Conservation (phyloP, 2,888 invertebrate species). For the Heteromyza rotundicornis region DNA sequence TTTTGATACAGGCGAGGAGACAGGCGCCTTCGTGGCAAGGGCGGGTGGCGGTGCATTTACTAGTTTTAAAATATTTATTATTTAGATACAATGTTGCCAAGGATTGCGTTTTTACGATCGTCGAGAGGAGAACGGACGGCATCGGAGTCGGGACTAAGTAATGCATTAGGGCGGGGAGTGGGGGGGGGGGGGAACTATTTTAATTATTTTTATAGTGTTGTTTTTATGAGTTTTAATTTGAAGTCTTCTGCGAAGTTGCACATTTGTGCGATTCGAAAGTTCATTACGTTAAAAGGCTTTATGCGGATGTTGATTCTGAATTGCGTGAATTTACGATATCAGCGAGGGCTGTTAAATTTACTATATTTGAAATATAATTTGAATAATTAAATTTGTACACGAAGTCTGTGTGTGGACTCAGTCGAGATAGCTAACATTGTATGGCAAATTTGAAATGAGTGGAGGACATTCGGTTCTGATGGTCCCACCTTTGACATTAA, state of each 20-base stretch:
- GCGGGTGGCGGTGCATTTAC: neutral
- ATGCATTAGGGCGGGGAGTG: neutral
- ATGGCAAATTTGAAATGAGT: no score
- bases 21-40: no score
- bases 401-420: no score
- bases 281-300: slow-evolving; percentile 4
- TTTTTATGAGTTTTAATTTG: neutral
- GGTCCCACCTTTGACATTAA: no score
- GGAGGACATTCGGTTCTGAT: no score
- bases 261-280: neutral
- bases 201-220: slow-evolving; percentile 17
- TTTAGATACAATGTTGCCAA: slow-evolving; percentile 2
- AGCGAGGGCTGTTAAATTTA: no score
- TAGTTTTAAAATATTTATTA: neutral
- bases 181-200: slow-evolving; percentile 1
- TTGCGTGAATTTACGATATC: no score
- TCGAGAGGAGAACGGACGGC: neutral
- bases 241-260: neutral
- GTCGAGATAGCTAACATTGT: no score
- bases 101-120: slow-evolving; percentile 1
- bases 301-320: no score
- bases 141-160: neutral
- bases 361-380: no score
- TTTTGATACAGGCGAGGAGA: neutral
- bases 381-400: no score